Base-by-base conservation (phyloP, 2,888 invertebrate species). In the Ectemnius continuus region DNA sequence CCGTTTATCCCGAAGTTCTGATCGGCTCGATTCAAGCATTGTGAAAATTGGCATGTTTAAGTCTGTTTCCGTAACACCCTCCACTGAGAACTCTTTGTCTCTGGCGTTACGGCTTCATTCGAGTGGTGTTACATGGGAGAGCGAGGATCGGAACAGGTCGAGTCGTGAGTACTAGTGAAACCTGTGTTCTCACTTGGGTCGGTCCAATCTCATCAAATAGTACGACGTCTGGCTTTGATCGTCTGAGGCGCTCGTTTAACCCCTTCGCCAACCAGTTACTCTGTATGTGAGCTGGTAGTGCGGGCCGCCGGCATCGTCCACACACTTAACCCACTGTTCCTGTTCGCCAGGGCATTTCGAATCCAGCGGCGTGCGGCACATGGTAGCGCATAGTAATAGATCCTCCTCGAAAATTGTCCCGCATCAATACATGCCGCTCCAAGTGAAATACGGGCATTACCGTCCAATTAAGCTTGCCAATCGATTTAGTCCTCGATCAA, bases 121-220 rank as follows among this genome's bases (percentile, higher is more conserved):
- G 52, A 52, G 52, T 52, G 52, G n/a, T 52, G 16, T 52, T 5
- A 52, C 16, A 16, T 5, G 52, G 52, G 1, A 11, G 52, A 36
- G 36, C 11, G 36, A 36, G 36, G 0, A 6, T 11, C 8, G 8
- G 11, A 1, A 36, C 52, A 52, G 5, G 52, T 36, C 14, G 52
- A 52, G 52, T 5, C n/a, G 1, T 52, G 52, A 52, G 14, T 14
- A 8, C 36, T 6, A 1, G 52, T 14, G 52, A 16, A 16, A 14
- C 52, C 52, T 52, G 52, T 52, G 52, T 16, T 16, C 52, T 52
- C 67, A 48, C 63, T 56, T 66, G 64, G 52, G 66, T 67, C 74
- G 70, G 64, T 68, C 11, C 36, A 36, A 36, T 71, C 75, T 75
- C 76, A 74, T 76, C 67, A 74, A 74, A 74, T 74, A 76, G 67